Conservation (phyloP, 2,888 invertebrate genomes). For the Blera fallax region DNA sequence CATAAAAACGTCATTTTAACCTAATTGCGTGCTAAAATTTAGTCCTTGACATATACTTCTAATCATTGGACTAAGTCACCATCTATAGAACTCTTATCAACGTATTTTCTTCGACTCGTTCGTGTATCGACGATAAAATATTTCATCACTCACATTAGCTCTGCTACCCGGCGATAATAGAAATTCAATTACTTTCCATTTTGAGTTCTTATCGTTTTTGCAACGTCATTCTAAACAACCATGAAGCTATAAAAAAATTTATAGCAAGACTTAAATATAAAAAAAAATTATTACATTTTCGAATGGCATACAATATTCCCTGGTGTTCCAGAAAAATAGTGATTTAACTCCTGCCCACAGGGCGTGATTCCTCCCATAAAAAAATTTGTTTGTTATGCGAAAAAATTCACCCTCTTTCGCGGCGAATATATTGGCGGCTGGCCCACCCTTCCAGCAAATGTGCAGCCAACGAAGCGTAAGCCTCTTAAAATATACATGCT, state of each 20-base stretch:
- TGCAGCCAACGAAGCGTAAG: constrained; percentile 20
- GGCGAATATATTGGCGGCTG: not conserved
- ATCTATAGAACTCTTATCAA: not conserved
- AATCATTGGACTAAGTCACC: not conserved
- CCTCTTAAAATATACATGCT: not conserved
- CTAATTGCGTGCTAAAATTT: not conserved
- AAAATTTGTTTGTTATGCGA: not conserved
- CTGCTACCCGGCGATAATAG: constrained; percentile 4
- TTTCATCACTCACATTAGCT: not conserved
- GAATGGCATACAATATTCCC: not conserved
- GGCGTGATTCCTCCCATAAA: constrained; percentile 22
- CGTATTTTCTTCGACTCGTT: not conserved
- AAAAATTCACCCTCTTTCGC: constrained; percentile 14
- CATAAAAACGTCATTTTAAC: constrained; percentile 4
- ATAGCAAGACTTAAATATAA: not conserved
- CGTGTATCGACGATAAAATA: constrained; percentile 10
- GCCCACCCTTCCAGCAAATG: constrained; percentile 12
- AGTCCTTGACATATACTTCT: constrained; percentile 30
- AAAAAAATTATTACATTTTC: constrained; percentile 3
- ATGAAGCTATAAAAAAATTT: constrained; percentile 29
- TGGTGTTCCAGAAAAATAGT: not conserved
- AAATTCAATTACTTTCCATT: constrained; percentile 48
- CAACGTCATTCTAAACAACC: constrained; percentile 37
- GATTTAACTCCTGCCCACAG: constrained; percentile 1
- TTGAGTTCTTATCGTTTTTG: constrained; percentile 47